These are phyloP conservation scores for Lindbergichthys nudifrons DNA, from an alignment of 2,797 vertebrate species.

Conservation along the genomic window DNA sequence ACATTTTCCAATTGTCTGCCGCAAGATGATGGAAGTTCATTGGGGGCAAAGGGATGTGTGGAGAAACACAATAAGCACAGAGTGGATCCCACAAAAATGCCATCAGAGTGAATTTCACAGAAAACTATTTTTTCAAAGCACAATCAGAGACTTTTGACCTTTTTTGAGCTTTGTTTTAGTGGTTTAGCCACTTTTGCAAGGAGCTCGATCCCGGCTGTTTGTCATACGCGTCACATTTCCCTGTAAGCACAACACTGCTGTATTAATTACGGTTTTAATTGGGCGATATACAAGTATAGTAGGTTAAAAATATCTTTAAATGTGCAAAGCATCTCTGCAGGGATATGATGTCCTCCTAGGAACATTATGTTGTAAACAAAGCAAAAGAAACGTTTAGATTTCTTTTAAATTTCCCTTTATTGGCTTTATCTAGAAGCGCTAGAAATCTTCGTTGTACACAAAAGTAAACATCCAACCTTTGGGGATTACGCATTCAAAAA, in stretches of 20 bases:
- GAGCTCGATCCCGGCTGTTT: constrained; percentile 28
- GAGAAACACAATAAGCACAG: constrained; percentile 44
- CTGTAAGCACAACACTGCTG: constrained; percentile 63
- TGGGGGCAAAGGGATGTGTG: constrained; percentile 40
- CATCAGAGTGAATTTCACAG: constrained; percentile 44
- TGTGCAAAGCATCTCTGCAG: constrained; percentile 72
- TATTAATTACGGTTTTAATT: constrained; percentile 79
- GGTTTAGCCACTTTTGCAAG: not conserved
- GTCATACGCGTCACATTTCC: constrained; percentile 43
- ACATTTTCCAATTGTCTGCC: constrained; percentile 69
- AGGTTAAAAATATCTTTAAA: constrained; percentile 77
- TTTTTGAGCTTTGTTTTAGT: not conserved
- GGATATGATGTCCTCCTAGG: constrained; percentile 76
- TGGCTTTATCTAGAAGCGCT: constrained; percentile 60
- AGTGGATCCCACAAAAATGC: constrained; percentile 38
- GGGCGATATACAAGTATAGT: constrained; percentile 60
- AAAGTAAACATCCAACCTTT: constrained; percentile 46
- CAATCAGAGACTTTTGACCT: constrained; percentile 50
- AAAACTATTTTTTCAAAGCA: constrained; percentile 44
- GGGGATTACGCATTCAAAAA: constrained; percentile 49
- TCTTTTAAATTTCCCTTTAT: constrained; percentile 10
- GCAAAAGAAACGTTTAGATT: constrained; percentile 72
- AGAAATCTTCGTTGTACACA: constrained; percentile 38
- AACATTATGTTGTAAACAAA: constrained; percentile 77
- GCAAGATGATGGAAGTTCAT: constrained; percentile 53